These are phyloP conservation scores for Drosophila micromelanica DNA, from an alignment of 1,140 invertebrate species.

Conservation along the genomic window DNA sequence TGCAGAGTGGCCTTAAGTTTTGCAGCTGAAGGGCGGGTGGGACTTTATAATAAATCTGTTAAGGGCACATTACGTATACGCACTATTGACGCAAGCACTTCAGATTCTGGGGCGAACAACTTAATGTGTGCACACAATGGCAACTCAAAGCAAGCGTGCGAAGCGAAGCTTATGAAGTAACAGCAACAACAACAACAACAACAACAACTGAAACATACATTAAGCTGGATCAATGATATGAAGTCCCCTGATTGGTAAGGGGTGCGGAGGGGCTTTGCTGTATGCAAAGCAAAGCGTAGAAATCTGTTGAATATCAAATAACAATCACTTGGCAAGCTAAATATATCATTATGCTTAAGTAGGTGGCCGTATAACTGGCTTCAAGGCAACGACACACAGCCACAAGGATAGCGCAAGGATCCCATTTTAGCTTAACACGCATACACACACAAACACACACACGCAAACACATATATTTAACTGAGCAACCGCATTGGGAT, in stretches of 20 bases:
- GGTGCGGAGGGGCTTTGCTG: neutral
- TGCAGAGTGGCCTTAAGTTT: neutral
- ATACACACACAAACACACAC: slow-evolving; percentile 33
- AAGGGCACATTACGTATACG: slow-evolving; percentile 59
- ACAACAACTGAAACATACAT: slow-evolving; percentile 33
- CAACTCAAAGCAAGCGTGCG: slow-evolving; percentile 22
- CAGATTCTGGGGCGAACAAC: slow-evolving; percentile 1
- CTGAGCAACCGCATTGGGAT: slow-evolving; percentile 11
- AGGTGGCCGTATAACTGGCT: slow-evolving; percentile 55
- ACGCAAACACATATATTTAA: neutral
- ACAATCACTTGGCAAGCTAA: slow-evolving; percentile 82
- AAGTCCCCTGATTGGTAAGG: neutral
- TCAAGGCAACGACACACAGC: slow-evolving; percentile 41
- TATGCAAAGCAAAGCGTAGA: slow-evolving; percentile 36
- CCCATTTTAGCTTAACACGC: slow-evolving; percentile 53
- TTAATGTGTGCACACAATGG: slow-evolving; percentile 20
- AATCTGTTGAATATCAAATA: slow-evolving; percentile 83
- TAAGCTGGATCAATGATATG: slow-evolving; percentile 9
- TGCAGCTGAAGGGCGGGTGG: neutral
- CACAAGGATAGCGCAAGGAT: slow-evolving; percentile 41
- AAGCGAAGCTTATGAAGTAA: slow-evolving; percentile 63
- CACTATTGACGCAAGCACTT: slow-evolving; percentile 45
- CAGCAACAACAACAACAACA: too few species aligned
- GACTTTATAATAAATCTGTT: slow-evolving; percentile 31
- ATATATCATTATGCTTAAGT: slow-evolving; percentile 83